phyloP scores from a whole-genome alignment of 2,113 vertebrate species.

The Taxidea taxus region DNA sequence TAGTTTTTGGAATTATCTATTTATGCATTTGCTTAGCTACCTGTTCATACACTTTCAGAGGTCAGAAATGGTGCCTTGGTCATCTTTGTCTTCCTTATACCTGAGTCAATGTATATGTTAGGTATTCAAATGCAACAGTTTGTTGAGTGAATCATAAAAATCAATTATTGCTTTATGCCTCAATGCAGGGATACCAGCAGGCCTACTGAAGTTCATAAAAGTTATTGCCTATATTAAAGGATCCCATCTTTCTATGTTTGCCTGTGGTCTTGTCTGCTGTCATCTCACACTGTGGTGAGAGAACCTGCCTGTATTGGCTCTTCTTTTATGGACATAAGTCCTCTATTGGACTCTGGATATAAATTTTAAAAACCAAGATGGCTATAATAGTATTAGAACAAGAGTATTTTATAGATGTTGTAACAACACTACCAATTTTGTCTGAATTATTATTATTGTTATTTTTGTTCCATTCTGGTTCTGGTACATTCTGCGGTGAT shows the following conservation, averaged over 20 bases:
- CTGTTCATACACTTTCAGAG: neutral
- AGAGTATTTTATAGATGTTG: neutral
- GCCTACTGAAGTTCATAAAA: neutral
- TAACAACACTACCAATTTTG: neutral
- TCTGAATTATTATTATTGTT: neutral
- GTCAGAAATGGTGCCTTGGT: neutral
- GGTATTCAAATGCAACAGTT: neutral
- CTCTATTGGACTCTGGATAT: neutral
- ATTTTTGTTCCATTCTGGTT: neutral
- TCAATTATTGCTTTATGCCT: neutral
- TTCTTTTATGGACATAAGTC: neutral
- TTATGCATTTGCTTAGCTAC: neutral
- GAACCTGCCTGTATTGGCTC: neutral
- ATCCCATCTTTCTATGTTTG: neutral
- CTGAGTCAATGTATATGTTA: neutral
- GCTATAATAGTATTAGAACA: neutral
- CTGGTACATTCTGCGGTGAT: neutral
- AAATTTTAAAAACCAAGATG: neutral
- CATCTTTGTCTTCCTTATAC: neutral
- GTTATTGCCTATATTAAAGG: neutral
- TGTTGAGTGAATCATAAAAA: conserved; percentile 5
- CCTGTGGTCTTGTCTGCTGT: neutral
- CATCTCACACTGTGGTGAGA: neutral
- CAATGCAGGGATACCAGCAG: neutral
- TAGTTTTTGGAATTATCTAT: neutral